These are phyloP conservation scores for Patiria pectinifera DNA, from an alignment of 53 echinoderm and acorn worm genomes.

Conservation along the genomic window DNA sequence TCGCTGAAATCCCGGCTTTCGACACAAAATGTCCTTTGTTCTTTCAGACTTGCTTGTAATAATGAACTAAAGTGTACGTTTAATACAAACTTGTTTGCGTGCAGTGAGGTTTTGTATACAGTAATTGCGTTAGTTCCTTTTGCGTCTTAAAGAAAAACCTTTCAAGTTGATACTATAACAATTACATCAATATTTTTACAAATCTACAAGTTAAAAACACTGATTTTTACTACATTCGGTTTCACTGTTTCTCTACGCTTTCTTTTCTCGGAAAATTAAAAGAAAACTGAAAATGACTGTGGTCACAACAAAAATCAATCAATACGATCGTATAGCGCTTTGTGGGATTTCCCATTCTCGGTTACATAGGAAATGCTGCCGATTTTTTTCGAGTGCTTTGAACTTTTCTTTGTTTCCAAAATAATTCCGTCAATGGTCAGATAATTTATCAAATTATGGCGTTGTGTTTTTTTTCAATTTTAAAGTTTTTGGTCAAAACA, in stretches of 20 bases:
- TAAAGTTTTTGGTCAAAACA: no score
- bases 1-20: background rate
- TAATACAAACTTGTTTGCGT: no score
- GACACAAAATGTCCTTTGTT: background rate
- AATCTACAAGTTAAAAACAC: background rate
- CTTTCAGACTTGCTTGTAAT: background rate
- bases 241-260: background rate
- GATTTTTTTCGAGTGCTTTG: no score
- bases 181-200: background rate
- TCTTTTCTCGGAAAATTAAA: conserved; percentile 1
- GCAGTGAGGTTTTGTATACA: no score
- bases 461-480: no score
- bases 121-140: no score
- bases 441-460: no score
- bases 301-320: background rate
- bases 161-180: background rate
- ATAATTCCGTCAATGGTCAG: no score
- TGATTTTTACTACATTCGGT: background rate
- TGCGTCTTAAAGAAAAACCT: no score
- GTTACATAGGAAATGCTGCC: background rate
- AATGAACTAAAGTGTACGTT: background rate
- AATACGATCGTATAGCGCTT: background rate
- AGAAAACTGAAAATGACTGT: conserved; percentile 8
- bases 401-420: no score
- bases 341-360: background rate